These are phyloP conservation scores for Rhopalosiphum padi DNA, from an alignment of 1,140 invertebrate genomes.

Conservation along the genomic window DNA sequence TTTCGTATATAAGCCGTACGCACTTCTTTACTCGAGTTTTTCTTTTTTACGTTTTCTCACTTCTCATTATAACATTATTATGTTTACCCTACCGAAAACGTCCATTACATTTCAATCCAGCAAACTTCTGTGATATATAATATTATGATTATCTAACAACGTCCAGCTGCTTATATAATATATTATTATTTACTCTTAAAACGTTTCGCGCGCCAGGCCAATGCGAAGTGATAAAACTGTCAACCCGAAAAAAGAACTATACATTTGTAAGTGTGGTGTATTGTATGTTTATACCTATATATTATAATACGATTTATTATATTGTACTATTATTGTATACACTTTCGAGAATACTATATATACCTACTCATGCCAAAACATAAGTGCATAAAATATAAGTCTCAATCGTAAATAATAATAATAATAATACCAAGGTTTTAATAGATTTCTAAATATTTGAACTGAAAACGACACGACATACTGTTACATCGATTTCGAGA, in stretches of 20 bases:
- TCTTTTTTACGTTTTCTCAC: not conserved
- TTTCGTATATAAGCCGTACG: not conserved
- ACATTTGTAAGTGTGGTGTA: not conserved
- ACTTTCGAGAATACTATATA: not conserved
- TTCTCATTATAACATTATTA: constrained; percentile 13
- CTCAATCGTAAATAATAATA: not conserved
- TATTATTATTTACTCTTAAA: constrained; percentile 6
- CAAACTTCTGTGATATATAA: not conserved
- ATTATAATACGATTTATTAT: not conserved
- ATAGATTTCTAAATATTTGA: not conserved
- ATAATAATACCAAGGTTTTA: not conserved
- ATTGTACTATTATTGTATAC: not conserved
- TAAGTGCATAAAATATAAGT: not conserved
- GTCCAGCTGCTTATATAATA: not conserved
- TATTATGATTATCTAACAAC: not conserved
- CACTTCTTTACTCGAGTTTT: not conserved
- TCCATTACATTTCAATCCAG: not conserved
- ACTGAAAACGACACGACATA: not conserved
- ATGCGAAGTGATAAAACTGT: not conserved
- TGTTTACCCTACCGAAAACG: not conserved
- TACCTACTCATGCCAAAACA: not conserved
- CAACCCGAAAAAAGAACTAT: not conserved
- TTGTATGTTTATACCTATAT: not conserved
- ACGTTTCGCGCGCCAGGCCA: not conserved
- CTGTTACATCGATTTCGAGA: not conserved